phyloP scores from a whole-genome alignment of 2,113 vertebrate genomes.

The Heterotilapia buettikoferi region DNA sequence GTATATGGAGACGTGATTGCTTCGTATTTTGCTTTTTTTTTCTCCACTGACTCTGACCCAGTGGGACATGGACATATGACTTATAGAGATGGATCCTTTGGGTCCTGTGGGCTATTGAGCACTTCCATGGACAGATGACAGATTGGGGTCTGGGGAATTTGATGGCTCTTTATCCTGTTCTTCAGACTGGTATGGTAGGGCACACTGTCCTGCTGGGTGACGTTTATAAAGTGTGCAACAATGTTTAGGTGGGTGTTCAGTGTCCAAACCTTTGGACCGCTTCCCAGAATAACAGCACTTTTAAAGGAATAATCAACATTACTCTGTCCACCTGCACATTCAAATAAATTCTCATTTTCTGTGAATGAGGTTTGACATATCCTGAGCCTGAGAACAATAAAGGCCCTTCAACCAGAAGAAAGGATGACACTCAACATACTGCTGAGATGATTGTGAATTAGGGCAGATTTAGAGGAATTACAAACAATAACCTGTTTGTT shows the following conservation, averaged over 20 bases:
- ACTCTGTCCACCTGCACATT: neutral
- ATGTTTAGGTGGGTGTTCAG: rapidly evolving
- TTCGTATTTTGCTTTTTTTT: neutral
- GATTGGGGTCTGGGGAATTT: neutral
- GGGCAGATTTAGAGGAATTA: neutral
- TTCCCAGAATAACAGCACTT: neutral
- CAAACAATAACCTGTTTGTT: neutral
- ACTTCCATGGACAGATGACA: neutral
- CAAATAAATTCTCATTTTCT: neutral
- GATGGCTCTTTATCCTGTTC: neutral
- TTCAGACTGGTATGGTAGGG: neutral
- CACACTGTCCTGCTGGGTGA: neutral
- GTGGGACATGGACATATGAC: neutral
- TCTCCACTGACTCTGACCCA: neutral
- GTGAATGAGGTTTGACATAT: neutral
- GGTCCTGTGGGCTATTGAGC: neutral
- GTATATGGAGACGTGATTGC: neutral
- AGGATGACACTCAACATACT: neutral
- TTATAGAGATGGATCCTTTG: neutral
- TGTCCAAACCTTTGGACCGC: neutral
- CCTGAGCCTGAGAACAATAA: neutral
- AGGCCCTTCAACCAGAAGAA: neutral
- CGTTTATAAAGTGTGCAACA: neutral
- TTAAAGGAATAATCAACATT: neutral
- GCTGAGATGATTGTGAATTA: neutral